Base-by-base conservation (phyloP, 2,888 invertebrate species). In the Aromia moschata region DNA sequence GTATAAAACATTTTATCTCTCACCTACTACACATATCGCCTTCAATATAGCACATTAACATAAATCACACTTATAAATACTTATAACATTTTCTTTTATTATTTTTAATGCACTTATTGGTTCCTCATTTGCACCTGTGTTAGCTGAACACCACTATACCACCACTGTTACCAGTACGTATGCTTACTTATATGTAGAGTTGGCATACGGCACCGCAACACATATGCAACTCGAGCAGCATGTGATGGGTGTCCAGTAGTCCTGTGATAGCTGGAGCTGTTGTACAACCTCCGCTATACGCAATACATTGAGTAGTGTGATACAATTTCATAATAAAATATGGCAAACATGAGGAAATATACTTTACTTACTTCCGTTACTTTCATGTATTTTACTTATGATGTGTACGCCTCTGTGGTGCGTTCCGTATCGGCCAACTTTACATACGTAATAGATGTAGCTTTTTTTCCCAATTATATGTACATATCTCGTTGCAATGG, bases 101-200 rank as follows among this genome's bases (percentile, higher is more conserved):
- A 33, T 41, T 41, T 33, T 49, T 40, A 30, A 51, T 37, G 31
- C 12, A n/a, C 56, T 31, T 40, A 55, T 44, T 46, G 38, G 25
- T 41, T 38, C 30, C 30, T 38, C 52, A 58, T 61, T 61, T 66
- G 65, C 70, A 70, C 65, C 52, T 62, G 30, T 64, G 60, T 63
- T 70, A 67, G 66, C 68, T 70, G 65, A 65, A 63, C 60, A 62
- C 67, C 68, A 60, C 65, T 69, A 62, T 59, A 68, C 67, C 53
- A 64, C 64, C 62, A 69, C 66, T 68, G 58, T 59, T 37, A 67
- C 65, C 70, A 68, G 71, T 70, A 70, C 71, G 70, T 71, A 71
- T 71, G 67, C 65, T 66, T 69, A 52, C 45, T 56, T 44, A 37
- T 59, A 45, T 63, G 51, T 57, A n/a, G n/a, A n/a, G n/a, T n/a